Base-by-base conservation (phyloP, 2,797 vertebrate species). In the Syndactyla subalaris region DNA sequence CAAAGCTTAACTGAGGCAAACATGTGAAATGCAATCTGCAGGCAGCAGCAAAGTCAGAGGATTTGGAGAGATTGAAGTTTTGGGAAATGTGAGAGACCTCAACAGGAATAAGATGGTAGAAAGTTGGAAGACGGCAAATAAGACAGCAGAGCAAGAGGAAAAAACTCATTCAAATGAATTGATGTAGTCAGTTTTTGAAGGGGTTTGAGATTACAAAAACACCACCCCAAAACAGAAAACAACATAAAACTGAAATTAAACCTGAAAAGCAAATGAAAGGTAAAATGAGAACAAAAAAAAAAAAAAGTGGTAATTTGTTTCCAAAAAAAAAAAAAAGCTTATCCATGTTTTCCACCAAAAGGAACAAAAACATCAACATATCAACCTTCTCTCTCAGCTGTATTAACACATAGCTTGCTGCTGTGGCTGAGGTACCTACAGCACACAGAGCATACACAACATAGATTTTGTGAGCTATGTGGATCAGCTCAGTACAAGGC, bases 201-300 rank as follows among this genome's bases (percentile, higher is more conserved):
- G 6, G 10, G 24, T 27, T 49, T 80, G 39, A 92, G 63, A 70
- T 34, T 23, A 85, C 57, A 89, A 71, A 91, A 75, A 18, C 1
- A 1, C 75, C 39, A 79, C 39, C 41, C 80, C 65, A 71, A 77
- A 45, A 85, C 16, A 68, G 27, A 41, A 89, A 93, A 74, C 12
- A 89, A 80, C 15, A 14, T 34, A 52, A 91, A 95, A 76, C 26
- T 36, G n/a, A 93, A 95, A 91, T 23, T 12, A 87, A 91, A 88
- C 38, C 24, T 78, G 49, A 78, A 91, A 62, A 86, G 72, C 27
- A 58, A 83, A 45, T 38, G 2, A 74, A 90, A 68, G 27, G n/a
- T 12, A 36, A 83, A 86, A 72, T 18, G 19, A 76, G 29, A 91
- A 75, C 23, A 39, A 39, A 49, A n/a, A n/a, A n/a, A n/a, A 62